Base-by-base conservation (phyloP, 2,113 vertebrate genomes). In the Cairina moschata region DNA sequence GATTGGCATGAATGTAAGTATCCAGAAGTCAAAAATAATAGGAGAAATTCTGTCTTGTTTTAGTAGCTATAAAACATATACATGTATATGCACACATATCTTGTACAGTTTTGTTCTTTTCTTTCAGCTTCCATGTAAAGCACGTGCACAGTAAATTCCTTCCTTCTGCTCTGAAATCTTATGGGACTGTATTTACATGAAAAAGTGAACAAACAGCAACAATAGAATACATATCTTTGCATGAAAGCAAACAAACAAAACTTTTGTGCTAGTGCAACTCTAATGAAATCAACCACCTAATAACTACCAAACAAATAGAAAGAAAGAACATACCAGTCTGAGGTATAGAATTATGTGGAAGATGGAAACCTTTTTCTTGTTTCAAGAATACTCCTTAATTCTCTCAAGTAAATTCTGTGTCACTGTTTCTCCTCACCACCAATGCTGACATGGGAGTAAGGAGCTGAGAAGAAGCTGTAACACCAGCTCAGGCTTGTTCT, bases 281-380 rank as follows among this genome's bases (percentile, higher is more conserved):
- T 44, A 62, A 4, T 48, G 8, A 52, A 72, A 54, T 77, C 18
- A 62, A 34, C 48, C 13, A 21, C 13, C 17, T 13, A 72, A 21
- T 40, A 72, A 63, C 29, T 62, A 69, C 3, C 16, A 18, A 1
- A 48, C 11, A 44, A 82, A 72, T 32, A 3, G 16, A 55, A 85
- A 55, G 4, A n/a, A 22, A 1, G 3, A 82, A 46, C 50, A 56
- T 46, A 44, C 6, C 4, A 17, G 1, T 29, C 16, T 22, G 23
- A 75, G 11, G 17, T 88, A 63, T 10, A 72, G 36, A 63, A 75
- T 67, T 75, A 38, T 10, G 13, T 38, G 31, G 34, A 20, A 74
- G 22, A 63, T 13, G 1, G 11, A 14, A 48, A 31, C 0, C 0
- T 56, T 72, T 28, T 44, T 67, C n/a, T 86, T 80, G 3, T 2